Conservation (phyloP, 2,797 vertebrate genomes). For the Eleutherodactylus coqui region DNA sequence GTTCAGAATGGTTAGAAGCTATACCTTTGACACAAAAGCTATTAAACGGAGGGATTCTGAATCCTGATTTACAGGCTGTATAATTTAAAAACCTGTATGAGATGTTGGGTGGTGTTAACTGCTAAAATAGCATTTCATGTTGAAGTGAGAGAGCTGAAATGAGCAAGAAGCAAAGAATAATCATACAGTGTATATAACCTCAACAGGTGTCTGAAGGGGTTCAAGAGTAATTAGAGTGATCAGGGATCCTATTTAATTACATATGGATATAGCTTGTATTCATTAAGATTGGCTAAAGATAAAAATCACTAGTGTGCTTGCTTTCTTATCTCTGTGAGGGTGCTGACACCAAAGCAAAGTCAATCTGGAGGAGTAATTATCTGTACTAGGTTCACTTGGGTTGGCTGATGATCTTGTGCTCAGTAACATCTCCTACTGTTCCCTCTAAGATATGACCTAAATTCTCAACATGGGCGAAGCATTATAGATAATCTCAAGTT, state of each 20-base stretch:
- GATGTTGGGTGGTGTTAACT: slow-evolving; percentile 58
- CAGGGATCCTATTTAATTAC: slow-evolving; percentile 16
- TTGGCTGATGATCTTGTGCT: not conserved
- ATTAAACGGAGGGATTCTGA: slow-evolving; percentile 63
- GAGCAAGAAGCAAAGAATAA: slow-evolving; percentile 55
- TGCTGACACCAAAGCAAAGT: not conserved
- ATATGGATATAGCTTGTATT: slow-evolving; percentile 15
- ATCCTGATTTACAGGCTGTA: slow-evolving; percentile 63
- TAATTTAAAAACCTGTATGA: slow-evolving; percentile 63
- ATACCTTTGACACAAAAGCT: slow-evolving; percentile 64
- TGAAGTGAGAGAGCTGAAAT: slow-evolving; percentile 48
- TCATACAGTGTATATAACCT: slow-evolving; percentile 57
- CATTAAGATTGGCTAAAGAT: slow-evolving; percentile 23
- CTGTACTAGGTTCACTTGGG: no score
- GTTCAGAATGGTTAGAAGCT: slow-evolving; percentile 63
- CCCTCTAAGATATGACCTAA: not conserved
- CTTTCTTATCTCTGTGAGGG: slow-evolving; percentile 3
- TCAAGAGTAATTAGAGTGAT: slow-evolving; percentile 26
- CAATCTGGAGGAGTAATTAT: not conserved
- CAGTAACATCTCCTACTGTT: not conserved
- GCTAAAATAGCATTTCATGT: slow-evolving; percentile 61
- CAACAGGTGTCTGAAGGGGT: slow-evolving; percentile 13
- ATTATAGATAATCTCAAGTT: not conserved
- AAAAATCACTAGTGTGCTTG: not conserved
- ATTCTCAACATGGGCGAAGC: not conserved